Evolutionary conservation across 2,888 invertebrate species (phyloP).

Genomic region (Macrosoma leucophasiata): DNA sequence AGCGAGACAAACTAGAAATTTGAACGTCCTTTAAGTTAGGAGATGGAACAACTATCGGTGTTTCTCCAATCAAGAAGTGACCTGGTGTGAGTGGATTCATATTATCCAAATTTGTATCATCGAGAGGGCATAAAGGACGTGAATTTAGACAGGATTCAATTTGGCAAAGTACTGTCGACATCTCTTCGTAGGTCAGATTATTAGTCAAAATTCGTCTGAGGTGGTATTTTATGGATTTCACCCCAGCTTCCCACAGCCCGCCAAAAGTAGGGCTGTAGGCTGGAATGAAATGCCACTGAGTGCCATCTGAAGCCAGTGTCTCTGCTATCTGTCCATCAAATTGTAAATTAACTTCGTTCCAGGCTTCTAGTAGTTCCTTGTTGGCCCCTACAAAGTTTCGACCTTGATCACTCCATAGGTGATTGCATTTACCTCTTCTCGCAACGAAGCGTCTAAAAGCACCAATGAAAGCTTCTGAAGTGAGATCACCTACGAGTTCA

Average conservation of each 20-base stretch:
- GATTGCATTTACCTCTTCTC: constrained; percentile 16
- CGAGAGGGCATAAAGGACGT: constrained; percentile 4
- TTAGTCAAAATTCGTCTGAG: constrained; percentile 14
- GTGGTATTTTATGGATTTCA: constrained; percentile 25
- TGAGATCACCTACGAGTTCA: constrained; percentile 12
- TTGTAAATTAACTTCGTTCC: constrained; percentile 12
- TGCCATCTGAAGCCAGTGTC: constrained; percentile 16
- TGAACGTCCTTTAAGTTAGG: constrained; percentile 6
- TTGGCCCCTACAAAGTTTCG: constrained; percentile 22
- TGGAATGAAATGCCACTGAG: constrained; percentile 28
- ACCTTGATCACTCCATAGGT: constrained; percentile 24
- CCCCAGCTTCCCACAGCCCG: constrained; percentile 27
- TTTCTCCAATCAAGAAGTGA: constrained; percentile 12
- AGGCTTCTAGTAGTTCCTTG: constrained; percentile 17
- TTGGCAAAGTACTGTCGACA: constrained; percentile 12
- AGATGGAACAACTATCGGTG: constrained; percentile 12
- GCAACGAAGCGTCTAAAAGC: constrained; percentile 19
- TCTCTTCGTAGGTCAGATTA: constrained; percentile 15
- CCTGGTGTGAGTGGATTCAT: constrained; percentile 9
- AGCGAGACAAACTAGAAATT: constrained; percentile 15
- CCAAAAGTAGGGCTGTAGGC: constrained; percentile 22
- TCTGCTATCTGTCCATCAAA: constrained; percentile 7
- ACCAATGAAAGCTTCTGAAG: constrained; percentile 10
- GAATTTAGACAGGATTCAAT: constrained; percentile 13
- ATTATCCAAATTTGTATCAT: constrained; percentile 6